phyloP scores from a whole-genome alignment of 2,888 invertebrate species.

The Epirrhoe alternata region DNA sequence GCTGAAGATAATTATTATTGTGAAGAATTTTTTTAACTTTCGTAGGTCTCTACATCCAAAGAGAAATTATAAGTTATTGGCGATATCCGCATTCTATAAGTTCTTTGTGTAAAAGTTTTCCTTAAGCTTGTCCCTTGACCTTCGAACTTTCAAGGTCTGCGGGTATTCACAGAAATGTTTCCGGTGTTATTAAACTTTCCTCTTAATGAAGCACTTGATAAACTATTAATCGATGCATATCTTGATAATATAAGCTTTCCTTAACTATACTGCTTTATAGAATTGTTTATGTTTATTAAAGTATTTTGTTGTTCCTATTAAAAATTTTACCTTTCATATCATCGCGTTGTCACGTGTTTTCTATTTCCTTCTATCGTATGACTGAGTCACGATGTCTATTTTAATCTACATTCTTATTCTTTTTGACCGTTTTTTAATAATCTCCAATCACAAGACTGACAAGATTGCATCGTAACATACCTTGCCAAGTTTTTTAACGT shows the following conservation, averaged over 20 bases:
- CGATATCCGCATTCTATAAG: slow-evolving; percentile 41
- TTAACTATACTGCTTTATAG: not conserved
- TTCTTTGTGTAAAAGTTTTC: slow-evolving; percentile 37
- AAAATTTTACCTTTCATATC: not conserved
- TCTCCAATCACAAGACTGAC: slow-evolving; percentile 12
- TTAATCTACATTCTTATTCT: not conserved
- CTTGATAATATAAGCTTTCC: slow-evolving; percentile 2
- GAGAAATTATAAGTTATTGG: slow-evolving; percentile 35
- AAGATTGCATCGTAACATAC: slow-evolving; percentile 23
- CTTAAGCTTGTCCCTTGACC: slow-evolving; percentile 34
- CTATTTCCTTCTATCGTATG: not conserved
- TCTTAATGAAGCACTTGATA: slow-evolving; percentile 2
- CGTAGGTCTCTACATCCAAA: slow-evolving; percentile 27
- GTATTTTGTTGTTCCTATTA: not conserved
- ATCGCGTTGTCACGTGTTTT: not conserved
- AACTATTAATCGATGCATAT: slow-evolving; percentile 6
- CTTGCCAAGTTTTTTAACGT: slow-evolving; percentile 39
- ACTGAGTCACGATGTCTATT: not conserved
- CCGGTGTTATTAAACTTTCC: slow-evolving; percentile 32
- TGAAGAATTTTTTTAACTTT: slow-evolving; percentile 20
- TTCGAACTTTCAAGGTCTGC: slow-evolving; percentile 29
- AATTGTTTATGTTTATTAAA: not conserved
- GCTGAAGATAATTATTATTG: slow-evolving; percentile 11
- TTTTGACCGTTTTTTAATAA: not conserved
- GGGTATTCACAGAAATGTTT: slow-evolving; percentile 33